phyloP scores from a whole-genome alignment of 2,888 invertebrate species.

The Heteropelma amictum region DNA sequence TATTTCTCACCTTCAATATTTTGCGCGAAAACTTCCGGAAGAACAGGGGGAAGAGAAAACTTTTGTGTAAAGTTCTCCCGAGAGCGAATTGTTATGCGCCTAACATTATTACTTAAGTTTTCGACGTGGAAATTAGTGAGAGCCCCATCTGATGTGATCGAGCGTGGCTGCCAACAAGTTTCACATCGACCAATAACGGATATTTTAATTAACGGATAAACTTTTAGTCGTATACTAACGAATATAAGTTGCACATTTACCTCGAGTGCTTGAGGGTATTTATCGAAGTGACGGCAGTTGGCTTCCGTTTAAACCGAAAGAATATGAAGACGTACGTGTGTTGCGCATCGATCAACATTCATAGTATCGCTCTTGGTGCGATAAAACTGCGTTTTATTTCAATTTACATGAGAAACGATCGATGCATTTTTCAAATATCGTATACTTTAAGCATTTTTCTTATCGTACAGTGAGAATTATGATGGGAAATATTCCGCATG shows the following conservation, averaged over 20 bases:
- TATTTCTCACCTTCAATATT: slow-evolving; percentile 30
- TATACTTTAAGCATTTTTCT: too few species aligned
- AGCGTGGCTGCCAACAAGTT: slow-evolving; percentile 40
- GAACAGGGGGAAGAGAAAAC: slow-evolving; percentile 11
- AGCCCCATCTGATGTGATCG: slow-evolving; percentile 36
- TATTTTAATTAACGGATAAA: slow-evolving; percentile 54
- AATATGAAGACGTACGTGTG: slow-evolving; percentile 5
- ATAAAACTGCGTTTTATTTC: not conserved
- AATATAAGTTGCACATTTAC: slow-evolving; percentile 37
- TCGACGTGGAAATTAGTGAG: slow-evolving; percentile 11
- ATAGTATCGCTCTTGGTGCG: not conserved
- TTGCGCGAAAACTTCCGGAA: slow-evolving; percentile 25
- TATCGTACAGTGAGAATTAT: too few species aligned
- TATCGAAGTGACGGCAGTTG: slow-evolving; percentile 11
- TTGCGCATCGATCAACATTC: not conserved
- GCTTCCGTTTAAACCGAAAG: not conserved
- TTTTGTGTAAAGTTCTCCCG: slow-evolving; percentile 25
- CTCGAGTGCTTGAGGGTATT: slow-evolving; percentile 29
- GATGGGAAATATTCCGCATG: too few species aligned
- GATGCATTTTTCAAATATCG: not conserved
- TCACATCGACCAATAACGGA: slow-evolving; percentile 33
- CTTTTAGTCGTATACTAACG: slow-evolving; percentile 25
- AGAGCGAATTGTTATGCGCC: slow-evolving; percentile 31
- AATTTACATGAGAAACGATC: not conserved
- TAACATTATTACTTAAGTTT: slow-evolving; percentile 50